Conservation (phyloP, 2,888 invertebrate species). For the Palloptera scutellata region DNA sequence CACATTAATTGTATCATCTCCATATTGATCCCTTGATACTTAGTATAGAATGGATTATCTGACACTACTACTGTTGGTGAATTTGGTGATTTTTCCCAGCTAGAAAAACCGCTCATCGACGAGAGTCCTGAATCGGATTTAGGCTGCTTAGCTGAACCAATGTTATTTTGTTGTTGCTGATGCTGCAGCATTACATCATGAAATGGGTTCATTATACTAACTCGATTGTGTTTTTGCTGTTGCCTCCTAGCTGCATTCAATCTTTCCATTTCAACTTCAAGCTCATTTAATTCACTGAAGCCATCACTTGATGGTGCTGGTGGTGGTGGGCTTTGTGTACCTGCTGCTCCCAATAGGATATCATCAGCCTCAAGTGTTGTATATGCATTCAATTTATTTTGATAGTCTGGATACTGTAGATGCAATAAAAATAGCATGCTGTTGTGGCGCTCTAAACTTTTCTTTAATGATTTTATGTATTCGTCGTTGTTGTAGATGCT, state of each 20-base stretch:
- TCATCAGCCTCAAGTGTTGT: conserved; percentile 39
- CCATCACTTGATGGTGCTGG: conserved; percentile 78
- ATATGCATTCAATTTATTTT: conserved; percentile 41
- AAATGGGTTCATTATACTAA: conserved; percentile 50
- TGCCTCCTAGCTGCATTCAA: neutral
- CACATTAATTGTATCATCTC: conserved; percentile 38
- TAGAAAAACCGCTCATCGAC: conserved; percentile 88
- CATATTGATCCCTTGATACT: conserved; percentile 39
- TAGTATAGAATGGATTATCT: conserved; percentile 38
- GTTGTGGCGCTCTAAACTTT: conserved; percentile 61
- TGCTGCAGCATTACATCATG: conserved; percentile 45
- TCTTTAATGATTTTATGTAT: conserved; percentile 60
- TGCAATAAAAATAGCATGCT: conserved; percentile 62
- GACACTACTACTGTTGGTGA: conserved; percentile 66
- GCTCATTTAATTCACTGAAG: conserved; percentile 1
- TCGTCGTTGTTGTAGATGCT: conserved; percentile 62
- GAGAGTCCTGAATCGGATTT: conserved; percentile 88
- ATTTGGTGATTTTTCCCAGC: conserved; percentile 84
- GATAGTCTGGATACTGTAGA: conserved; percentile 61
- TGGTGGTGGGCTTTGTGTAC: conserved; percentile 79
- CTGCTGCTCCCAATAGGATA: conserved; percentile 19
- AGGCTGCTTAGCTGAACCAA: conserved; percentile 56
- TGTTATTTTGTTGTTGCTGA: neutral
- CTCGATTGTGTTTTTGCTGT: conserved; percentile 3
- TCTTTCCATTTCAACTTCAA: conserved; percentile 15